A percentile compares a stretch with the other conserved stretches of the same genome.
phyloP scores from a whole-genome alignment of 1,140 invertebrate genomes.

The Drosophila tropicalis region DNA sequence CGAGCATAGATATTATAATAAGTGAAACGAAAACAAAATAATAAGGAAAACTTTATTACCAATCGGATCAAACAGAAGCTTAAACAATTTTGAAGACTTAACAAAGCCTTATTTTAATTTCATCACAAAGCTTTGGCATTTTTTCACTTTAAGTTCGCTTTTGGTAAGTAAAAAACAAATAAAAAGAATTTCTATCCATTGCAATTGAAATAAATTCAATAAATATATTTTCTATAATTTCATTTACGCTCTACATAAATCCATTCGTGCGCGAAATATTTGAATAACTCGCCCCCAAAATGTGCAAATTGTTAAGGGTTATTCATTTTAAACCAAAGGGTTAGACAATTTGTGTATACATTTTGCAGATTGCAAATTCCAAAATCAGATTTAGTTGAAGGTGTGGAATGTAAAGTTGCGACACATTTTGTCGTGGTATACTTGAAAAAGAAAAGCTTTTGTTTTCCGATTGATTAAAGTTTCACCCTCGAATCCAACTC shows the following conservation, averaged over 20 bases:
- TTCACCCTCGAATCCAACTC: no score
- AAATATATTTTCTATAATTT: constrained; percentile 45
- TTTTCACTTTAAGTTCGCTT: constrained; percentile 32
- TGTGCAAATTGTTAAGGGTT: constrained; percentile 43
- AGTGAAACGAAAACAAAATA: not conserved
- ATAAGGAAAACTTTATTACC: constrained; percentile 1
- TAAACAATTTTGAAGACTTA: constrained; percentile 30
- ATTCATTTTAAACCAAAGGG: constrained; percentile 29
- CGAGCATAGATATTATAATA: constrained; percentile 9
- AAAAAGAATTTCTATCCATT: constrained; percentile 5
- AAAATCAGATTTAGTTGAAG: not conserved
- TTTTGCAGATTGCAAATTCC: not conserved
- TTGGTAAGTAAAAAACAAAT: constrained; percentile 28
- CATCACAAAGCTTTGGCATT: constrained; percentile 29
- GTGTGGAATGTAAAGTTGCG: not conserved
- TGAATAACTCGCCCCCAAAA: constrained; percentile 29
- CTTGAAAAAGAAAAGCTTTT: no score
- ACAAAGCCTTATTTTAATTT: constrained; percentile 19
- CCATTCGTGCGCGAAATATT: constrained; percentile 65
- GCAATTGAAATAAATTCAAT: constrained; percentile 22
- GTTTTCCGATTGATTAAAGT: no score
- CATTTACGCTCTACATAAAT: constrained; percentile 35
- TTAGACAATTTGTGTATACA: not conserved
- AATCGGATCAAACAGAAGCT: constrained; percentile 19
- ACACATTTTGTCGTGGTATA: no score